Percentiles rank a stretch among this genome's conserved stretches.
phyloP scores from a whole-genome alignment of 2,888 invertebrate genomes.

The Biston betularia region DNA sequence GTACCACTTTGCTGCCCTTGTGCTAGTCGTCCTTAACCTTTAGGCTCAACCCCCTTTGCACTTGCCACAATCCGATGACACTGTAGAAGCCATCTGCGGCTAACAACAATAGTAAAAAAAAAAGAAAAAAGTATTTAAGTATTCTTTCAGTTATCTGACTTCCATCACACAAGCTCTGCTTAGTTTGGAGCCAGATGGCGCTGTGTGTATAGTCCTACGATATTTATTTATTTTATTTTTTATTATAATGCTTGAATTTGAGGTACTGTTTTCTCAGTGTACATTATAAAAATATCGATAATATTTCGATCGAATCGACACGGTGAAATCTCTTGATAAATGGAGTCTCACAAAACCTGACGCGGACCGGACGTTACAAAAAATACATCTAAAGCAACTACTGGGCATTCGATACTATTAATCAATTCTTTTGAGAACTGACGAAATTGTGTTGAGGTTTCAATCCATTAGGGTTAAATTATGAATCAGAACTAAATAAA shows the following conservation, averaged over 20 bases:
- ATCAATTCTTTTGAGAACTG: slow-evolving; percentile 70
- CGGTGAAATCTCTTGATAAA: slow-evolving; percentile 53
- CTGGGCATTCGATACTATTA: slow-evolving; percentile 73
- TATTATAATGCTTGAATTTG: slow-evolving; percentile 22
- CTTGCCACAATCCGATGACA: too few relatives aligned
- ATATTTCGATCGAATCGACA: slow-evolving; percentile 58
- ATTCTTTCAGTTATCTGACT: too few relatives aligned
- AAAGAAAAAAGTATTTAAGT: too few relatives aligned
- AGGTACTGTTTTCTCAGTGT: slow-evolving; percentile 14
- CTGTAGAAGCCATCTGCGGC: too few relatives aligned
- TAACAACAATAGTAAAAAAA: too few relatives aligned
- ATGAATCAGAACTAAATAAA: slow-evolving; percentile 1
- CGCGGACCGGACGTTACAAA: slow-evolving; percentile 64
- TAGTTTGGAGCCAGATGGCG: too few relatives aligned
- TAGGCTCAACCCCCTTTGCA: too few relatives aligned
- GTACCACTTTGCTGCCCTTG: too few relatives aligned
- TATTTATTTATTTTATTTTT: too few relatives aligned
- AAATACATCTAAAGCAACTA: slow-evolving; percentile 65
- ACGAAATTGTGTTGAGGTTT: slow-evolving; percentile 40
- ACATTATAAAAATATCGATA: slow-evolving; percentile 40
- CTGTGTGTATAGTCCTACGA: too few relatives aligned
- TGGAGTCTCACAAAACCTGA: slow-evolving; percentile 30
- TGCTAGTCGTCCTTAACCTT: too few relatives aligned
- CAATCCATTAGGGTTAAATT: slow-evolving; percentile 14
- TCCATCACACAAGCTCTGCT: too few relatives aligned